Percentiles rank a stretch among this genome's conserved stretches.
Evolutionary conservation across 2,888 invertebrate genomes (phyloP).

Genomic region (Eremobia ochroleuca): DNA sequence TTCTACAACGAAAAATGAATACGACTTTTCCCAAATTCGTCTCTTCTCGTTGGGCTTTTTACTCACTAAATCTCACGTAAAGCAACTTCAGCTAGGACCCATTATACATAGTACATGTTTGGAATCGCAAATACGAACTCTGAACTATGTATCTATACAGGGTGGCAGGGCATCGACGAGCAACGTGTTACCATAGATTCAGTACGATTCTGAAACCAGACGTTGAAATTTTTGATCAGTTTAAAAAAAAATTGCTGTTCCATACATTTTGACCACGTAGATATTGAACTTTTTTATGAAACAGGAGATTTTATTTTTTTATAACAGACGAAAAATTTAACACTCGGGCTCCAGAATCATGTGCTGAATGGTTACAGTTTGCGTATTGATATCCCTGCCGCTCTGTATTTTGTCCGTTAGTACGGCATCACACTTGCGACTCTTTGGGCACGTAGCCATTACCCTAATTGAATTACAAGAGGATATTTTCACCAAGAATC

Average conservation of each 20-base stretch:
- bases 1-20: neutral
- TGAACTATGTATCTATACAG: neutral
- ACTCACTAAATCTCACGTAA: conserved; percentile 20
- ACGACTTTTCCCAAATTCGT: neutral
- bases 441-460: neutral
- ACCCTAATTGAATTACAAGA: neutral
- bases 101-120: conserved; percentile 4
- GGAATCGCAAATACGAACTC: conserved; percentile 11
- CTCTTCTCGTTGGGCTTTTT: neutral
- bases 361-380: neutral
- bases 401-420: neutral
- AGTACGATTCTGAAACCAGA: neutral
- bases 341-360: neutral
- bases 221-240: neutral
- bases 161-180: neutral
- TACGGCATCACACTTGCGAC: neutral
- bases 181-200: neutral
- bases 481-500: neutral
- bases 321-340: neutral
- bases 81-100: conserved; percentile 8
- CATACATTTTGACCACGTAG: neutral
- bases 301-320: neutral
- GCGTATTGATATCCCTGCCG: neutral
- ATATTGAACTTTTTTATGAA: neutral
- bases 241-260: neutral